These are phyloP conservation scores for Leptopilina syphax DNA, from an alignment of 2,888 invertebrate genomes.

Conservation along the genomic window DNA sequence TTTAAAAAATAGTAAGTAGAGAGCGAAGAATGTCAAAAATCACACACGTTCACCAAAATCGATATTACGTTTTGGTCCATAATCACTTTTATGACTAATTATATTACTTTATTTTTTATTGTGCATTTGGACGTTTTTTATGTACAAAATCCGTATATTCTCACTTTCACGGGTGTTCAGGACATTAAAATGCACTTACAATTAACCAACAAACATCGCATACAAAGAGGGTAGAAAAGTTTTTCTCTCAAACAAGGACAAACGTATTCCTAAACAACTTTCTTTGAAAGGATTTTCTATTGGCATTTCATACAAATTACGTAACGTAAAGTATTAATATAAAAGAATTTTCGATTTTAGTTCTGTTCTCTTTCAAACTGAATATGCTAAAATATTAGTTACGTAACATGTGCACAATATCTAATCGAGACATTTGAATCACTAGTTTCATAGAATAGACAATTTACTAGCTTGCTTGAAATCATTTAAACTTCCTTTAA, in stretches of 20 bases:
- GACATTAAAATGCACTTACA: constrained; percentile 36
- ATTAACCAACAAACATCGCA: constrained; percentile 20
- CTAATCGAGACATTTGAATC: too few species aligned
- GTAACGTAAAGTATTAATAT: too few species aligned
- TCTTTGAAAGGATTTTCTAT: not conserved
- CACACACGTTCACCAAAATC: constrained; percentile 8
- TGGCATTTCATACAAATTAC: too few species aligned
- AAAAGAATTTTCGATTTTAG: too few species aligned
- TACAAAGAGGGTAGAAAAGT: not conserved
- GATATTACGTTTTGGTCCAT: constrained; percentile 39
- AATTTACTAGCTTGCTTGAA: too few species aligned
- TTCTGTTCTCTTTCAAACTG: too few species aligned
- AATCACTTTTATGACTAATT: constrained; percentile 44
- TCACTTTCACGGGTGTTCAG: constrained; percentile 25
- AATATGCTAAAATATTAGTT: too few species aligned
- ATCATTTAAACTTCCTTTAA: too few species aligned
- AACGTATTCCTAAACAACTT: not conserved
- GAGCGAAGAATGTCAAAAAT: constrained; percentile 15
- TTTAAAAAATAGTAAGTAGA: not conserved
- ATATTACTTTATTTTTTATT: constrained; percentile 43
- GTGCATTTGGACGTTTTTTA: constrained; percentile 51
- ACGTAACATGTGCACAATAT: too few species aligned
- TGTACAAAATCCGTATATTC: constrained; percentile 47
- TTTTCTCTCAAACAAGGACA: not conserved
- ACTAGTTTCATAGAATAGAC: too few species aligned